Percentiles rank a stretch among this genome's conserved stretches.
These are phyloP conservation scores for Eidolon helvum DNA, from an alignment of 2,113 vertebrate species.

Conservation along the genomic window DNA sequence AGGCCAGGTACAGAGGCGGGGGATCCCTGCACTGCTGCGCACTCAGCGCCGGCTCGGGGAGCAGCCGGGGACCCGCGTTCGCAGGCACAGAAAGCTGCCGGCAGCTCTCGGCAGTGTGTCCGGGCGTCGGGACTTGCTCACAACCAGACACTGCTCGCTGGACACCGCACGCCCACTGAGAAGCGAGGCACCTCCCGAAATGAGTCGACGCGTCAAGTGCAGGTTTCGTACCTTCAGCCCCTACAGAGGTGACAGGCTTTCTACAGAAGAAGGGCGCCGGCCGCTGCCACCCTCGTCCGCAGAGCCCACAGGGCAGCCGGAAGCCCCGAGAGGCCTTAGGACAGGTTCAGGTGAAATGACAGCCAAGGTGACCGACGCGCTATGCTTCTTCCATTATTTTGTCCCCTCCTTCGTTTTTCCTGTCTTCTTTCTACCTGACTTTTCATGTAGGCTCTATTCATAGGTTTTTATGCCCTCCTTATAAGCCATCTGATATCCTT, in stretches of 20 bases:
- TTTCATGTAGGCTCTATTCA: background rate
- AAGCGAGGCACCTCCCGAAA: background rate
- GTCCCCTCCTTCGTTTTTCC: background rate
- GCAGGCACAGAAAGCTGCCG: background rate
- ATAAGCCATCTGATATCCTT: background rate
- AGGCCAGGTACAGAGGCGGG: background rate
- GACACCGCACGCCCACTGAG: background rate
- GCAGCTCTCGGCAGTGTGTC: background rate
- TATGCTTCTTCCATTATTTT: fast-evolving
- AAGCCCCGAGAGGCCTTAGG: background rate
- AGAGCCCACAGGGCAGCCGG: background rate
- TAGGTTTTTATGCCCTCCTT: background rate
- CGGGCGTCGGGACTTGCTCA: constrained; percentile 13
- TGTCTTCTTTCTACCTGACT: background rate
- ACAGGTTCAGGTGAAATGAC: background rate
- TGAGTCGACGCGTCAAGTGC: background rate
- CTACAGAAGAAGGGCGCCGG: fast-evolving
- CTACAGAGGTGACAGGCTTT: background rate
- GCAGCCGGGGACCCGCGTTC: constrained; percentile 34
- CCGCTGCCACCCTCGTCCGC: background rate
- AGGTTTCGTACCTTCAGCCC: background rate
- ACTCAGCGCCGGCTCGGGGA: background rate
- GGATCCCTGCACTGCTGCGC: too few species aligned
- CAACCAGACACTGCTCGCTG: constrained; percentile 33
- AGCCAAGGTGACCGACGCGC: too few species aligned